Percentiles rank a stretch among this genome's conserved stretches.
Evolutionary conservation across 2,113 vertebrate genomes (phyloP).

Genomic region (Corydoras maculifer): DNA sequence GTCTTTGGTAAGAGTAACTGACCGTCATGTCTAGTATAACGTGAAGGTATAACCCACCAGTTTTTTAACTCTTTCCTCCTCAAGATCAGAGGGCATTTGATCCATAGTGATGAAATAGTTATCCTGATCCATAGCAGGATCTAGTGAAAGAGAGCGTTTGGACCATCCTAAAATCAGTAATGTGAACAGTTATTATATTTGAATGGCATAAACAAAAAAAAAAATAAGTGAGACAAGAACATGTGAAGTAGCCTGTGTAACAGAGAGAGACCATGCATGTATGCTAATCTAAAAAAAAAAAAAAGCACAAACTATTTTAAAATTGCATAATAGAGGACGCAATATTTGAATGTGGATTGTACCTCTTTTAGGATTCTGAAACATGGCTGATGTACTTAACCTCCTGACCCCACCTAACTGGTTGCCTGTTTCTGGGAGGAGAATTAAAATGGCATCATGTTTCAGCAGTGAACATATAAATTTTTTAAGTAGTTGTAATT

Average conservation of each 20-base stretch:
- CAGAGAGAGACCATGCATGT: constrained; percentile 26
- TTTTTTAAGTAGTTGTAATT: background rate
- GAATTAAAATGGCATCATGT: constrained; percentile 28
- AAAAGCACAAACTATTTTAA: constrained; percentile 27
- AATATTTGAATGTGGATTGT: constrained; percentile 31
- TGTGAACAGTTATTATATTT: background rate
- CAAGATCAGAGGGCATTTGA: constrained; percentile 81
- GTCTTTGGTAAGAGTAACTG: too few relatives aligned
- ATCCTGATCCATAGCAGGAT: constrained; percentile 80
- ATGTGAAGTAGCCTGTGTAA: background rate
- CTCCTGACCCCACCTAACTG: constrained; percentile 64
- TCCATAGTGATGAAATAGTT: constrained; percentile 89
- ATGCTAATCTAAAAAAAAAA: constrained; percentile 2
- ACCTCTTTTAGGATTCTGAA: constrained; percentile 69
- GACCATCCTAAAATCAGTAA: constrained; percentile 73
- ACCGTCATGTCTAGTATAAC: background rate
- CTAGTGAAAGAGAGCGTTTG: constrained; percentile 76
- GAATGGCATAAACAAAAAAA: background rate
- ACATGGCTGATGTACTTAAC: constrained; percentile 70
- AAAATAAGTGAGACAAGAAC: constrained; percentile 5
- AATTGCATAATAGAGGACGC: background rate
- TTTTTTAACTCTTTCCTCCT: constrained; percentile 78
- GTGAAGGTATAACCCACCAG: constrained; percentile 62
- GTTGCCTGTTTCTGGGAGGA: constrained; percentile 65
- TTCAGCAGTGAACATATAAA: background rate